Evolutionary conservation across 2,888 invertebrate genomes (phyloP), one percentile per base, ranked within the genome.

Genomic region (Acronicta psi): DNA sequence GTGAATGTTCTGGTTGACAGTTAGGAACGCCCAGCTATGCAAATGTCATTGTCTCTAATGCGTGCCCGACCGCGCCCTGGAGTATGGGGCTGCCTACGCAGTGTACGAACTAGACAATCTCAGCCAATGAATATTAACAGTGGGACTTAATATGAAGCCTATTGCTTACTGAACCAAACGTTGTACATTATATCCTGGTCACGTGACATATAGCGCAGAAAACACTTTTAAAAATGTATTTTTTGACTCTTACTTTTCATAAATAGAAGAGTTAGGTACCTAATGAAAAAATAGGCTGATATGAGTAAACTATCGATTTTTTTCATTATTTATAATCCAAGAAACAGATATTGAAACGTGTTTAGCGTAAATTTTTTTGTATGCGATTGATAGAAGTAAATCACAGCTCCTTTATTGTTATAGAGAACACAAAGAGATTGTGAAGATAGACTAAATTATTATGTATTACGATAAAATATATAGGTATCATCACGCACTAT

Each of bases 1-100:
- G 89, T 90, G 91, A 92, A 93, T 89, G 90, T 91, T 88, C 88
- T 84, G 85, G 91, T 85, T 91, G 93, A 93, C 92, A 92, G 90
- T 87, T 88, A 84, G 89, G 77, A 84, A 88, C 93, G 92, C 92
- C 93, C 90, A 77, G 82, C 80, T 90, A 93, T 93, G 93, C 90
- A 90, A 93, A 94, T 93, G 84, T 87, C 90, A 92, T 93, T 92
- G 92, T 94, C 88, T 91, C 86, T 91, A 89, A 92, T 90, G 89
- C 88, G 84, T 85, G 88, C 82, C 75, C 84, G 78, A 81, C 86
- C 87, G 86, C 88, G 87, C 88, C 88, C 88, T 81, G 83, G 82
- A 83, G 80, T 75, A 78, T 80, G 81, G 77, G 71, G 81, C 81
- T 81, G 86, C 91, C 91, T 89, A 91, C 91, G 89, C 90, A 83